These are phyloP conservation scores for Cossypha dichroa DNA, from an alignment of 2,797 vertebrate species.

Conservation along the genomic window DNA sequence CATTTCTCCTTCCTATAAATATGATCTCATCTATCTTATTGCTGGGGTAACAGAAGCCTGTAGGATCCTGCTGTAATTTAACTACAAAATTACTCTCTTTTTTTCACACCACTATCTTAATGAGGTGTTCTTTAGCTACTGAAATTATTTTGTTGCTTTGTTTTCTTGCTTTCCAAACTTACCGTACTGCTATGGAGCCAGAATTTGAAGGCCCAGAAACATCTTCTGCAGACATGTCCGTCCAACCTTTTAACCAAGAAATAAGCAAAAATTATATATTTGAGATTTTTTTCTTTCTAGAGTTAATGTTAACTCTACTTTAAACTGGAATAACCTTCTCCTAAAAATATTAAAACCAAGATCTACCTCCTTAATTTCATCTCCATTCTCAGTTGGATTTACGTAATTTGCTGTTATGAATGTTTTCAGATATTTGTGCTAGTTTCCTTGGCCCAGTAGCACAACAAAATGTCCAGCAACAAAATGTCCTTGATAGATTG, in stretches of 20 bases:
- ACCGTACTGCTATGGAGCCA: not conserved
- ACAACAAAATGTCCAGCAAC: not conserved
- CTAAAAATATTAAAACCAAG: not conserved
- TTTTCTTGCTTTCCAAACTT: not conserved
- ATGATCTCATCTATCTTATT: not conserved
- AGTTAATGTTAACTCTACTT: not conserved
- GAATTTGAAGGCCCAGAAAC: not conserved
- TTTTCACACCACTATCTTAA: not conserved
- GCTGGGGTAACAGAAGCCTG: not conserved
- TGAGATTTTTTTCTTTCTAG: not conserved
- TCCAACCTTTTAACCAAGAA: not conserved
- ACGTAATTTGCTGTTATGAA: not conserved
- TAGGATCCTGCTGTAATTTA: not conserved
- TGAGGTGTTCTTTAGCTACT: not conserved
- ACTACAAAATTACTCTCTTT: not conserved
- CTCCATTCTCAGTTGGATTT: not conserved
- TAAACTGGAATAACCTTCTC: not conserved
- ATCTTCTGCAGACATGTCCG: not conserved
- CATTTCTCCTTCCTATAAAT: not conserved
- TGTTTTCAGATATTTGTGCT: not conserved
- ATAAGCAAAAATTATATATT: not conserved
- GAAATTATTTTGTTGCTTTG: not conserved
- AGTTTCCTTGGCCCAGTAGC: not conserved
- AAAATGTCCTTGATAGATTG: not conserved
- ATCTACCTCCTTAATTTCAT: not conserved